phyloP scores from a whole-genome alignment of 2,113 vertebrate genomes.

The Theristicus caerulescens region DNA sequence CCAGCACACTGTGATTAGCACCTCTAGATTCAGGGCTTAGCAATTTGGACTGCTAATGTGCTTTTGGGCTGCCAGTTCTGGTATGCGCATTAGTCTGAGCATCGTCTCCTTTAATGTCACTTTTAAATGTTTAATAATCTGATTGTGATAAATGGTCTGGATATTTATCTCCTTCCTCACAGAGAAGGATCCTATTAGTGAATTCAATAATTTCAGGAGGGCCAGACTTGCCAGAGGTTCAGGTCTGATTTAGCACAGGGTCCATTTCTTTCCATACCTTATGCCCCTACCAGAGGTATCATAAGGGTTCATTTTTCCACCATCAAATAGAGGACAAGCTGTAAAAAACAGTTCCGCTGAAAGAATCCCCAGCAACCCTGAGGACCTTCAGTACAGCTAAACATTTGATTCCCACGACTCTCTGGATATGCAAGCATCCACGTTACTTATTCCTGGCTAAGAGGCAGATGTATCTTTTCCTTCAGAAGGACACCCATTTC shows the following conservation, averaged over 20 bases:
- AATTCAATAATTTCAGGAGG: neutral
- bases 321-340: neutral
- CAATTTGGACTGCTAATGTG: neutral
- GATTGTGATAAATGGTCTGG: slow-evolving; percentile 17
- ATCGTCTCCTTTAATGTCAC: neutral
- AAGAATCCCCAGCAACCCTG: neutral
- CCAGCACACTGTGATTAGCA: neutral
- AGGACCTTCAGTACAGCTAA: neutral
- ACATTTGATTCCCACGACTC: neutral
- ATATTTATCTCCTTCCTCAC: slow-evolving; percentile 23
- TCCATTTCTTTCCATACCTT: neutral
- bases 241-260: neutral
- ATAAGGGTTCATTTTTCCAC: neutral
- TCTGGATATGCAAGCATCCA: neutral
- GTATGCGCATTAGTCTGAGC: neutral
- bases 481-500: neutral
- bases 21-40: neutral
- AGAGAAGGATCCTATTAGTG: slow-evolving; percentile 10
- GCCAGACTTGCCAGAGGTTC: neutral
- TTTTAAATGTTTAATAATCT: slow-evolving; percentile 49
- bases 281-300: neutral
- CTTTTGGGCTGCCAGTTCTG: neutral
- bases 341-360: neutral
- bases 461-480: neutral
- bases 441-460: neutral